Conservation (phyloP, 1,140 invertebrate species). For the Drosophila orosa region DNA sequence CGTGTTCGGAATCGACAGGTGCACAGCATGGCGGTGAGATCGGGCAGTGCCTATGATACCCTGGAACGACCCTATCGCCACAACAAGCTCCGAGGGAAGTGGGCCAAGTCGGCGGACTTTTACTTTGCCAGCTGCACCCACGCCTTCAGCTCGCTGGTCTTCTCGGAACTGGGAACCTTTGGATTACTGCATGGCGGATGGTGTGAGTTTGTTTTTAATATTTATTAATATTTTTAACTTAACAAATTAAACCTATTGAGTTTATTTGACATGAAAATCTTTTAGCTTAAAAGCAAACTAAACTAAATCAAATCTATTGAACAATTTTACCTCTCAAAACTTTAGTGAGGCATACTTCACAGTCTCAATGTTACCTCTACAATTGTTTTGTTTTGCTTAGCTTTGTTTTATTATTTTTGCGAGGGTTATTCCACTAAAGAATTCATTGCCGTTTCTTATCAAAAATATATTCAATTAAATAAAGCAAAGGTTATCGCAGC, state of each 20-base stretch:
- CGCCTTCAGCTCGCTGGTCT: constrained; percentile 71
- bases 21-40: constrained; percentile 64
- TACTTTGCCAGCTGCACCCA: constrained; percentile 78
- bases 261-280: neutral
- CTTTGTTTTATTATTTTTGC: neutral
- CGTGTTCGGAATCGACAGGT: constrained; percentile 53
- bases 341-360: neutral
- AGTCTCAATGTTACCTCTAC: neutral
- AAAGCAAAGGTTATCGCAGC: constrained; percentile 9
- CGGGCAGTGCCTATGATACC: constrained; percentile 75
- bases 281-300: neutral
- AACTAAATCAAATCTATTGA: neutral
- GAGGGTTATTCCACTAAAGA: neutral
- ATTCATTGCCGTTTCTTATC: constrained; percentile 43
- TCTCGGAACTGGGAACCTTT: constrained; percentile 70
- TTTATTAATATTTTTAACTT: neutral
- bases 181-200: constrained; percentile 67
- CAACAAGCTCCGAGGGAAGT: constrained; percentile 72
- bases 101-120: constrained; percentile 76
- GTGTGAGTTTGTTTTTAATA: constrained; percentile 63
- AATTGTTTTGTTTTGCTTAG: constrained; percentile 3
- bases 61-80: constrained; percentile 74
- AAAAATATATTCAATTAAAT: constrained; percentile 64
- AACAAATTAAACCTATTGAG: neutral
- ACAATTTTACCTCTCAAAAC: neutral